These are phyloP conservation scores for Mixornis gularis DNA, from an alignment of 2,113 vertebrate species.

Conservation along the genomic window DNA sequence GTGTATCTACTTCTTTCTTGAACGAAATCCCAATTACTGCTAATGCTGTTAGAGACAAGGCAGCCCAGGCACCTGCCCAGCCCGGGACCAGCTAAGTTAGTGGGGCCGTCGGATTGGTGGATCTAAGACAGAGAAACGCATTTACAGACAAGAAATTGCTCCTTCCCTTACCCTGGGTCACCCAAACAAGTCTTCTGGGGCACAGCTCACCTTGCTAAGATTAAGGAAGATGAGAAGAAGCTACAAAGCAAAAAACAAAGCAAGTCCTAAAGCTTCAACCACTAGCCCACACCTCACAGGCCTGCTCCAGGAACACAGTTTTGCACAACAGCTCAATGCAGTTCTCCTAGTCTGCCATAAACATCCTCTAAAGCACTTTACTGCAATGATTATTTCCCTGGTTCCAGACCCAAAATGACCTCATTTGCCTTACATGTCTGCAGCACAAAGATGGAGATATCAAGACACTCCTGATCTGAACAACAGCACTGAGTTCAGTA, in stretches of 20 bases:
- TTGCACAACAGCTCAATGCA: not conserved
- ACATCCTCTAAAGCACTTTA: not conserved
- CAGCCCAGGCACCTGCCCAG: conserved; percentile 71
- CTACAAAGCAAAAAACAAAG: not conserved
- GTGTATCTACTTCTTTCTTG: conserved; percentile 74
- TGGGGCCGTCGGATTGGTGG: conserved; percentile 66
- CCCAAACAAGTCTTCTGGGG: not conserved
- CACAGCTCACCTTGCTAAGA: not conserved
- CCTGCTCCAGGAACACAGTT: not conserved
- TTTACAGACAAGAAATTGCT: conserved; percentile 15
- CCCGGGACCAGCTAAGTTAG: conserved; percentile 35
- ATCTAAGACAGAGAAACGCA: conserved; percentile 71
- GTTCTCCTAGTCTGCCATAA: not conserved
- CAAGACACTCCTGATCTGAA: not conserved
- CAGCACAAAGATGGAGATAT: not conserved
- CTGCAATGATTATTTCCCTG: not conserved
- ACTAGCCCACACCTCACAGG: not conserved
- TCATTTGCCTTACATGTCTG: not conserved
- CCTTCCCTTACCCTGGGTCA: not conserved
- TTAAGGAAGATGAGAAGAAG: not conserved
- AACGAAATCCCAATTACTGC: conserved; percentile 74
- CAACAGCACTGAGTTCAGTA: not conserved
- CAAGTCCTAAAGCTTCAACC: not conserved
- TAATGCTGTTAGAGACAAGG: conserved; percentile 75
- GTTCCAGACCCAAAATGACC: not conserved